Evolutionary conservation across 2,888 invertebrate genomes (phyloP).

Genomic region (Odontocolon sp.): DNA sequence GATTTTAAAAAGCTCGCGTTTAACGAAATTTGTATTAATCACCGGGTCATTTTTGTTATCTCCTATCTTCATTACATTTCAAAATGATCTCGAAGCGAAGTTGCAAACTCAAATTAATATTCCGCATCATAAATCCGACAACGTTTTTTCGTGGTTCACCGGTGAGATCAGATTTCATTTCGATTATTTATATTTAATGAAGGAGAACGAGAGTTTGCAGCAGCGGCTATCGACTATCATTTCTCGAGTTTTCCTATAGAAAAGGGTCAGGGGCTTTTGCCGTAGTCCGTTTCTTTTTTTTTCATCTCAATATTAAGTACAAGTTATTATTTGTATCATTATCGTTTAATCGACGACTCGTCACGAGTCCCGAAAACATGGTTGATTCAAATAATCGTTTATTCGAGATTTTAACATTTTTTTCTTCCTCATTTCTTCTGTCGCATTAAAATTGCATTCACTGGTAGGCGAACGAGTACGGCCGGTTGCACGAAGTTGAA

Average conservation of each 20-base stretch:
- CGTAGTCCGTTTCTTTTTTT: constrained; percentile 60
- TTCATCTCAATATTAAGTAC: constrained; percentile 57
- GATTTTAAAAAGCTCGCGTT: constrained; percentile 17
- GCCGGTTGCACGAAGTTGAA: constrained; percentile 57
- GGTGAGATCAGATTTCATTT: constrained; percentile 70
- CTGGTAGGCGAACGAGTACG: constrained; percentile 75
- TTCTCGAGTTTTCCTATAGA: constrained; percentile 36
- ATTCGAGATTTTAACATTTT: constrained; percentile 30
- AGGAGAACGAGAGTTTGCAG: constrained; percentile 54
- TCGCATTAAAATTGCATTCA: constrained; percentile 73
- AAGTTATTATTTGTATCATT: constrained; percentile 35
- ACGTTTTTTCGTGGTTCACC: constrained; percentile 67
- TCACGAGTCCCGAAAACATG: constrained; percentile 50
- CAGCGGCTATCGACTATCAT: constrained; percentile 40
- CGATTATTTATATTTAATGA: constrained; percentile 64
- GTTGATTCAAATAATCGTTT: constrained; percentile 26
- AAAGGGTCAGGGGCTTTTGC: constrained; percentile 64
- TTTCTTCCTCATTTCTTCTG: constrained; percentile 57
- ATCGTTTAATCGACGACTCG: constrained; percentile 53
- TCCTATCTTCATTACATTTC: neutral
- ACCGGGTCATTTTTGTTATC: constrained; percentile 25
- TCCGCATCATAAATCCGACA: constrained; percentile 68
- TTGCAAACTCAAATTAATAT: constrained; percentile 26
- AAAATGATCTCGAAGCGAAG: constrained; percentile 34
- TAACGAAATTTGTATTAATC: constrained; percentile 40